Base-by-base conservation (phyloP, 2,797 vertebrate species). In the Takifugu rubripes region DNA sequence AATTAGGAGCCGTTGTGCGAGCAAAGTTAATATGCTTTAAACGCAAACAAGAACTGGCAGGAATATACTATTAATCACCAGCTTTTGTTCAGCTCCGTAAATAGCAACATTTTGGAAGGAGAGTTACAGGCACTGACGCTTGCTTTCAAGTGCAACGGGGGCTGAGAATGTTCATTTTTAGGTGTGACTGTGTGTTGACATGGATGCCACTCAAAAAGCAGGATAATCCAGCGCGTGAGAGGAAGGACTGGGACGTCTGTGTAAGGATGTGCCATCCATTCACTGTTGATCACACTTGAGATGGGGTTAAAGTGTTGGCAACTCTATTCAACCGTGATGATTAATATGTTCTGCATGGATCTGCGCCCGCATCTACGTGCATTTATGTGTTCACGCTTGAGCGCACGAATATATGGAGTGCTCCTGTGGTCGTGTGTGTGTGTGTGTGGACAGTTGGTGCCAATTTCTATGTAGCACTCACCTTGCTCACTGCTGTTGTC, bases 401-500 rank as follows among this genome's bases (percentile, higher is more conserved):
- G 15, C 56, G 64, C 64, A 63, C 31, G 53, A 50, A 49, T 56
- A 47, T n/a, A 53, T 50, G 56, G n/a, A 47, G 25, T 26, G 16
- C 56, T 12, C 29, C 42, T 66, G 45, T 48, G 25, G 47, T 24
- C 27, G 25, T 54, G 48, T 40, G n/a, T 54, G 26, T 33, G 16
- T 45, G 56, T 48, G 47, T 54, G 21, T 48, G 46, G 58, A 55
- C 16, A 1, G 52, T 42, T 58, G 36, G 14, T 67, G 66, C 54
- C 61, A 66, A 40, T 74, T 81, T 77, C 51, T 42, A 68, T 59
- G 61, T 69, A 65, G 57, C 6, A 86, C 94, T 95, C 94, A 99
- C 97, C 97, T 94, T 98, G 97, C 87, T 99, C 97, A 14, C 97
- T 99, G 94, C 97, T 98, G 94, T 99, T 99, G 94, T 99, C 97